These are phyloP conservation scores for Lerista edwardsae DNA, from an alignment of 2,797 vertebrate genomes.

Conservation along the genomic window DNA sequence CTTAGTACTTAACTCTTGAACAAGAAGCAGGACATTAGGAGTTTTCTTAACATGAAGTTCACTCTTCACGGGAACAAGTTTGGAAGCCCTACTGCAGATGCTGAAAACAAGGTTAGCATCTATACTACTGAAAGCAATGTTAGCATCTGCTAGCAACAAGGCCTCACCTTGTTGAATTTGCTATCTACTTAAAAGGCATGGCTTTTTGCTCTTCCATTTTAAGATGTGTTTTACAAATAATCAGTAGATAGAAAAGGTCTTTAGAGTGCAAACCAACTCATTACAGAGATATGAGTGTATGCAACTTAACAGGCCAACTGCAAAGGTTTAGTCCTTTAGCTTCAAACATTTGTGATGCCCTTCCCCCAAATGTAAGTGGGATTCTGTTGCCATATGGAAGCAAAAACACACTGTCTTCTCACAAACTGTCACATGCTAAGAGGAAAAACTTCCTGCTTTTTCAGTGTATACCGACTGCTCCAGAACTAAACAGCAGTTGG, in stretches of 20 bases:
- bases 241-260: background rate
- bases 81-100: no score
- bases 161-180: no score
- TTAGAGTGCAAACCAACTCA: background rate
- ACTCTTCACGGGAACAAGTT: no score
- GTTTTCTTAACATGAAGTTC: no score
- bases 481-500: background rate
- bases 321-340: background rate
- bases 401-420: constrained; percentile 4
- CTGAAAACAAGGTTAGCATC: no score
- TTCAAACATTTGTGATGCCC: constrained; percentile 5
- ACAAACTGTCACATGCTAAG: background rate
- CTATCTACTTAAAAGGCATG: background rate
- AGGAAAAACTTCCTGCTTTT: background rate
- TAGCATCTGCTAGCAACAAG: no score
- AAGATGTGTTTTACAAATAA: background rate
- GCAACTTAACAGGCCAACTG: background rate
- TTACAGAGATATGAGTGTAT: no score
- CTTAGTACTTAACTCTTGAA: no score
- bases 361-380: background rate
- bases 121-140: no score
- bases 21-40: no score
- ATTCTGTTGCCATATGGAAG: constrained; percentile 7
- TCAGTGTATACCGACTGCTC: background rate
- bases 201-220: background rate